Base-by-base conservation (phyloP, 2,113 vertebrate genomes). In the Myiozetetes cayanensis region DNA sequence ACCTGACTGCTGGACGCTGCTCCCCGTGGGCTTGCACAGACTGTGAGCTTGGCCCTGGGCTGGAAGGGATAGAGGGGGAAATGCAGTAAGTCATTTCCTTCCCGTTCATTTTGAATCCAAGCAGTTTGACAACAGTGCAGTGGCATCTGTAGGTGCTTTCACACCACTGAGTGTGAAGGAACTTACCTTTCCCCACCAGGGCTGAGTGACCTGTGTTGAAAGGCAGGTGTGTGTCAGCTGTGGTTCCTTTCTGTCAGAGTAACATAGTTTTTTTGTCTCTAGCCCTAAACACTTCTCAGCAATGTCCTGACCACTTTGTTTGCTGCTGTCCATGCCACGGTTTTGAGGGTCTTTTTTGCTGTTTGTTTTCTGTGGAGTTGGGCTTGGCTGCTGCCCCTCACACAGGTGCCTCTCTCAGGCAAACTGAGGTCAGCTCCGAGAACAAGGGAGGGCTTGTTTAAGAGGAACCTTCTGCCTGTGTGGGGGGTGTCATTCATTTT, bases 271-370 rank as follows among this genome's bases (percentile, higher is more conserved):
- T 44, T 79, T 18, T 63, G 20, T 84, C 27, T 65, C n/a, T 52
- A 12, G 10, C 44, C 39, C 46, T 73, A 17, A 80, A 50, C 24
- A 5, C 62, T 18, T 50, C 49, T 43, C 41, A 35, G 47, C 0
- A 0, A 7, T 20, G 15, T 1, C 4, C 52, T 37, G 37, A 7
- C 4, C 19, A 44, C 3, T 20, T 49, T 10, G 23, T 62, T 35
- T 63, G 25, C 55, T 6, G 4, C 46, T 83, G 67, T 47, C 58
- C 6, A 0, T 66, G 44, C 47, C 7, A 1, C 0, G 0, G 9
- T 47, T 71, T 49, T 8, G 24, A 30, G 71, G 43, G 24, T 37
- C 47, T 39, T 28, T 28, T 84, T 72, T 82, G 33, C 31, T 41
- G 10, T 31, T 55, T 28, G 21, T 56, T 55, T 49, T 5, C 37